Percentiles rank a stretch among this genome's conserved stretches.
Conservation (phyloP, 2,113 vertebrate species). For the Bufo gargarizans region DNA sequence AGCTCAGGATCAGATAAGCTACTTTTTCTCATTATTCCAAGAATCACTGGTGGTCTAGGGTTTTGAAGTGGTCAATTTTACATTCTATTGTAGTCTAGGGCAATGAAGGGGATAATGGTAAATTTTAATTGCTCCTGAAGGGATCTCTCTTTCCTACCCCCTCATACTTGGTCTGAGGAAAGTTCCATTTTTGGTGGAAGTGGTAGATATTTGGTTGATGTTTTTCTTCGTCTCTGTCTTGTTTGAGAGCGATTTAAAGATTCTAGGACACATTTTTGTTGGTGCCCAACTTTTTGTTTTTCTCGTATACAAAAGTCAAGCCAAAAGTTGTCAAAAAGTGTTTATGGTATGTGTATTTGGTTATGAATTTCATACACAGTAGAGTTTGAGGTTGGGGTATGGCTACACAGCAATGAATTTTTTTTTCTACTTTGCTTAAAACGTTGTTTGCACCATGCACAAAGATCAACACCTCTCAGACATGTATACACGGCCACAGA, state of each 20-base stretch:
- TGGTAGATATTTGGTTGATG: neutral
- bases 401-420: neutral
- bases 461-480: neutral
- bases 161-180: no score
- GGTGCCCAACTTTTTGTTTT: neutral
- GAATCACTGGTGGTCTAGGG: neutral
- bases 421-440: neutral
- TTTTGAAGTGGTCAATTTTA: no score
- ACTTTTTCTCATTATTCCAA: neutral
- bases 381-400: neutral
- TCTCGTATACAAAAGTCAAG: neutral
- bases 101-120: neutral
- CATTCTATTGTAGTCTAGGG: no score
- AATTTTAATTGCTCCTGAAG: neutral
- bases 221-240: neutral
- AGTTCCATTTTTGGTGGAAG: neutral
- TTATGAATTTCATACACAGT: neutral
- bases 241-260: no score
- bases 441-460: neutral
- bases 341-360: no score
- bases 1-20: no score
- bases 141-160: no score
- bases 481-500: neutral
- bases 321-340: neutral
- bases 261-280: no score